Base-by-base conservation (phyloP, 2,113 vertebrate genomes). In the Mus spicilegus region DNA sequence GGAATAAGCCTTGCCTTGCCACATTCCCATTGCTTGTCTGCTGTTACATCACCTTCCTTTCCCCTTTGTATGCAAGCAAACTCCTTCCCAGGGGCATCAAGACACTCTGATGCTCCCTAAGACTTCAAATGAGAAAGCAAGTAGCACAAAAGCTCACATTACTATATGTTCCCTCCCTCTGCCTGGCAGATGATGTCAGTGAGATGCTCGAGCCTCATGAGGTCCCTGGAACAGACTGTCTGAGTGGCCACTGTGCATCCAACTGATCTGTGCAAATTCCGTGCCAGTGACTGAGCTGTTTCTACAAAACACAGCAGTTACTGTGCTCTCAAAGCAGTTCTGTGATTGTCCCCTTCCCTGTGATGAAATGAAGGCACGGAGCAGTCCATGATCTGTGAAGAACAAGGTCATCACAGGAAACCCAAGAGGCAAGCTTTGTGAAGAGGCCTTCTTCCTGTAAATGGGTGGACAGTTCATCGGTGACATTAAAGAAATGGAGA, bases 201-300 rank as follows among this genome's bases (percentile, higher is more conserved):
- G 51, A 69, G 90, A 82, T 5, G 0, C 19, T 7, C 51, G 54
- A 22, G 73, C 7, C 14, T 1, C 1, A 11, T 3, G 33, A 82
- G 39, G 36, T 16, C 76, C 28, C 42, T 24, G 7, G 73, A 73
- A 42, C 30, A 17, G 28, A 22, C 84, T 5, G 61, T n/a, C 4
- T 9, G 20, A 0, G 0, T 28, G 70, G 54, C 69, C 56, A 2
- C 19, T 0, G 1, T 3, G 11, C 0, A 0, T 19, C 76, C 76
- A 30, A 8, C 76, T 77, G 20, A n/a, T n/a, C 39, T 22, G 8
- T 56, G 33, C 30, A 58, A 58, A 39, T 7, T 51, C 22, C 4
- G 11, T 30, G 42, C 30, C 72, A n/a, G 51, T 22, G 39, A 22
- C 87, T 12, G 19, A 4, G 36, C 56, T 6, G 0, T n/a, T 58